These are phyloP conservation scores for Gandaritis pyraliata DNA, from an alignment of 2,888 invertebrate genomes.

Conservation along the genomic window DNA sequence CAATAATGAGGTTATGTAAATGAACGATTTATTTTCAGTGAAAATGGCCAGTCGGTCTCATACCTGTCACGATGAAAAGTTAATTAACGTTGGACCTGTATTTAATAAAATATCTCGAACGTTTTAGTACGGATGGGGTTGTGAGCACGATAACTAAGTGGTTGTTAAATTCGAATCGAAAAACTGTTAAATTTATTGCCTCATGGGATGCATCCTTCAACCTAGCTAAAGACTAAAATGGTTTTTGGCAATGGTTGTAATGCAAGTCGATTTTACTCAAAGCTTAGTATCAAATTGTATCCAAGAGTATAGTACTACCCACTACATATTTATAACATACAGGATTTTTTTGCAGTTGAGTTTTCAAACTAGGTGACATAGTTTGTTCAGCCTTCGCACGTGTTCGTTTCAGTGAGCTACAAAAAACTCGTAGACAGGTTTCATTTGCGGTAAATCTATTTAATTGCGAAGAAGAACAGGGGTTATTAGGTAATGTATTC, in stretches of 20 bases:
- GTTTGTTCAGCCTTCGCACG: conserved; percentile 17
- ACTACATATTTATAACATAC: conserved; percentile 13
- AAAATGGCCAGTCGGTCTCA: conserved; percentile 22
- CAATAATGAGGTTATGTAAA: conserved; percentile 27
- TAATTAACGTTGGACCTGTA: conserved; percentile 29
- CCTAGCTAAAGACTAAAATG: conserved; percentile 34
- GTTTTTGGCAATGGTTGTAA: conserved; percentile 27
- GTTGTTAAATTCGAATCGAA: conserved; percentile 19
- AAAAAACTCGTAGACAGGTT: conserved; percentile 20
- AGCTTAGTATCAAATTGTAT: conserved; percentile 33
- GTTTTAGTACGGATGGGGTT: conserved; percentile 10
- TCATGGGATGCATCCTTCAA: conserved; percentile 40
- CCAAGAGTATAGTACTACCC: conserved; percentile 1
- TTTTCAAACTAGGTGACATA: conserved; percentile 34
- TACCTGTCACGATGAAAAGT: conserved; percentile 29
- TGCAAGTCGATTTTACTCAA: conserved; percentile 45
- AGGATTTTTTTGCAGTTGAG: conserved; percentile 23
- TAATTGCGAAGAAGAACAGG: background rate
- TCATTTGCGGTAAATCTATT: background rate
- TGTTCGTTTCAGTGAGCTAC: conserved; percentile 17
- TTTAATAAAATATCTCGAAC: conserved; percentile 10
- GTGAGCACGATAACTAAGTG: background rate
- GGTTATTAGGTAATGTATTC: background rate
- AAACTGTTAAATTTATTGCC: conserved; percentile 42
- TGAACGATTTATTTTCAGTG: conserved; percentile 27